phyloP scores from a whole-genome alignment of 2,113 vertebrate species.

The Bufo bufo region DNA sequence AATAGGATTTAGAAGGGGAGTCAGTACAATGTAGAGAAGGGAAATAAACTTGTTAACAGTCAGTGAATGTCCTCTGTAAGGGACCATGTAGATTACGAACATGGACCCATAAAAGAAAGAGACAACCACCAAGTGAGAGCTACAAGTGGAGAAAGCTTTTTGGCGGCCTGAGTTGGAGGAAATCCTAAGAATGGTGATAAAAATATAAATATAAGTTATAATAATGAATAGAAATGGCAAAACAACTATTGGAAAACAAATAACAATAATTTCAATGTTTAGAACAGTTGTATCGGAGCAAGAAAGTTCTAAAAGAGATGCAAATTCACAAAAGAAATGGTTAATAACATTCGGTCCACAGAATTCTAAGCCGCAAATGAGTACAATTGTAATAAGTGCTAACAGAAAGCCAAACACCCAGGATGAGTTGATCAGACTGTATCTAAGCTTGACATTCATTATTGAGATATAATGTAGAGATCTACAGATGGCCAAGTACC shows the following conservation, averaged over 20 bases:
- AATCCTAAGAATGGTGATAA: slow-evolving; percentile 45
- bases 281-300: slow-evolving; percentile 58
- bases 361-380: slow-evolving; percentile 60
- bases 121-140: slow-evolving; percentile 1
- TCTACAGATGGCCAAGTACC: slow-evolving; percentile 62
- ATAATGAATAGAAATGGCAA: slow-evolving; percentile 62
- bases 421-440: slow-evolving; percentile 42
- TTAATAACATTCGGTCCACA: slow-evolving; percentile 60
- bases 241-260: slow-evolving; percentile 59
- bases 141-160: not conserved
- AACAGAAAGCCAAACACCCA: slow-evolving; percentile 59
- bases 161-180: slow-evolving; percentile 48
- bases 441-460: slow-evolving; percentile 50
- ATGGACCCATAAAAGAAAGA: slow-evolving; percentile 60
- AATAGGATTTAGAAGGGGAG: not conserved
- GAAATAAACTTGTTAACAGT: not conserved
- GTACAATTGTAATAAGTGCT: slow-evolving; percentile 36
- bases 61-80: not conserved
- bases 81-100: slow-evolving; percentile 60
- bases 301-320: slow-evolving; percentile 61
- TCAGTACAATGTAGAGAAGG: not conserved
- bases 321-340: slow-evolving; percentile 64
- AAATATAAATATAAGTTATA: slow-evolving; percentile 56
- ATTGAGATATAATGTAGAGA: slow-evolving; percentile 54
- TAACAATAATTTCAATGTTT: slow-evolving; percentile 37